Conservation (phyloP, 2,113 vertebrate genomes). For the Sisor rabdophorus region DNA sequence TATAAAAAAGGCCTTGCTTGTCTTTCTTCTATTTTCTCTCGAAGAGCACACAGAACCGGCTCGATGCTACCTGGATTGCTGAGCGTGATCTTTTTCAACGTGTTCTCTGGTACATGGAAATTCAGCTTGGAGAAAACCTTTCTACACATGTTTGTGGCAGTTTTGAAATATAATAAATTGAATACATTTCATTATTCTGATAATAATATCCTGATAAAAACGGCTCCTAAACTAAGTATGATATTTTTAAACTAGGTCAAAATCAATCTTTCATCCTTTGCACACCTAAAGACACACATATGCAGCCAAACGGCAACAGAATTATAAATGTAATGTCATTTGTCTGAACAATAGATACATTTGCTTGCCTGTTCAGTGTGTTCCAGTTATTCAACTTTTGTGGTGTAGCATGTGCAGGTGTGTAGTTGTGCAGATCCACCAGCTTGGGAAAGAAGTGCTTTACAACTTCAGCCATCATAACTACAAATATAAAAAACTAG, state of each 20-base stretch:
- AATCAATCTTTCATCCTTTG: conserved; percentile 8
- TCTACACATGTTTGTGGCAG: conserved; percentile 47
- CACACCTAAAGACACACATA: no score
- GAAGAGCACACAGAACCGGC: conserved; percentile 62
- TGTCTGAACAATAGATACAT: conserved; percentile 32
- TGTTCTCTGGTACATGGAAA: conserved; percentile 67
- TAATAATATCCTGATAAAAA: not conserved
- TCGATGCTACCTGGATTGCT: conserved; percentile 63
- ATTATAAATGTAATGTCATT: conserved; percentile 22
- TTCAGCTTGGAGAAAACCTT: conserved; percentile 75
- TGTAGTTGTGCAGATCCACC: conserved; percentile 76
- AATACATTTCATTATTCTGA: no score
- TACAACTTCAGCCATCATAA: conserved; percentile 76
- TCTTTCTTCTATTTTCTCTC: conserved; percentile 63
- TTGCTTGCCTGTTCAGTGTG: conserved; percentile 72
- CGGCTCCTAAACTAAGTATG: not conserved
- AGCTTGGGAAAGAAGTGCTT: conserved; percentile 73
- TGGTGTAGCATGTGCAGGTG: conserved; percentile 68
- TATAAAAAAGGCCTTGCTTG: conserved; percentile 44
- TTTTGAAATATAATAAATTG: not conserved
- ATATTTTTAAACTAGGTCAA: not conserved
- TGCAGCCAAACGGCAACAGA: not conserved
- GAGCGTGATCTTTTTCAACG: conserved; percentile 62
- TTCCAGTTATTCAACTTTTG: conserved; percentile 77
- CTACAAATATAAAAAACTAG: conserved; percentile 53